phyloP scores from a whole-genome alignment of 2,888 invertebrate genomes.

The Torymus tubicola region DNA sequence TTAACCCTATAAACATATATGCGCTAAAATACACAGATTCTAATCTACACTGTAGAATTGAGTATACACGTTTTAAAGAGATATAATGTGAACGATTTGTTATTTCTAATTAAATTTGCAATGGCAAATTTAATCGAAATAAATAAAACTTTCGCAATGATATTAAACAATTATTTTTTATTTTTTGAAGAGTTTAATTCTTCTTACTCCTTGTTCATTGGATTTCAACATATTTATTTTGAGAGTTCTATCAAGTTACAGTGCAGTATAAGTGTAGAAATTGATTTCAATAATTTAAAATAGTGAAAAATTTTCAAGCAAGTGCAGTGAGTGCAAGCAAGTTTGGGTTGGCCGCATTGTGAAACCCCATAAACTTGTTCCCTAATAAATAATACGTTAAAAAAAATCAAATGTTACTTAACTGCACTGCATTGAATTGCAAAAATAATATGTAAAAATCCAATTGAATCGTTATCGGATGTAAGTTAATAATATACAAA shows the following conservation, averaged over 20 bases:
- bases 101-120: not conserved
- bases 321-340: too few relatives aligned
- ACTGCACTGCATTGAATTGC: not conserved
- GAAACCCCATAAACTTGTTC: not conserved
- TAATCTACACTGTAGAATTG: not conserved
- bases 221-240: slow-evolving; percentile 14
- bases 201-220: not conserved
- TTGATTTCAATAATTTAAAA: not conserved
- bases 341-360: not conserved
- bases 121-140: too few relatives aligned
- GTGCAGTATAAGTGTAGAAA: not conserved
- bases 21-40: not conserved
- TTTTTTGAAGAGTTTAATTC: too few relatives aligned
- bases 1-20: not conserved
- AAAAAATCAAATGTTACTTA: not conserved
- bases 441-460: slow-evolving; percentile 18
- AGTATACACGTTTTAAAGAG: slow-evolving; percentile 1
- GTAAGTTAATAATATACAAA: not conserved
- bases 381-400: slow-evolving; percentile 9
- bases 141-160: too few relatives aligned
- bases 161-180: too few relatives aligned
- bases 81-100: not conserved
- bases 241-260: not conserved
- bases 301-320: not conserved
- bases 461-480: not conserved